These are phyloP conservation scores for Platerodrilus igneus DNA, from an alignment of 2,888 invertebrate species.

Conservation along the genomic window DNA sequence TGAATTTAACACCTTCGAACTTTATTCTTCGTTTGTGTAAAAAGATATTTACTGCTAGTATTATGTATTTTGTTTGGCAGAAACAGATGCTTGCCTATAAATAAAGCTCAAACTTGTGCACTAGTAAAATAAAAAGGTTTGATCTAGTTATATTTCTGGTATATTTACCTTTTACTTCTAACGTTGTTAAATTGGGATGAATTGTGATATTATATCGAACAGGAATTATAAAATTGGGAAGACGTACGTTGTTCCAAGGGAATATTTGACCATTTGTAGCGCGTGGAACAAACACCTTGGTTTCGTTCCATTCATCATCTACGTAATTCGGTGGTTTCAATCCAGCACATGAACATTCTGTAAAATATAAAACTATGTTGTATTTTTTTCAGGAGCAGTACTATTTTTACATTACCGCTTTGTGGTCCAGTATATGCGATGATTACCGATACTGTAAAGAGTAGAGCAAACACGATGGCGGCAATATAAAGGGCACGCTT, in stretches of 20 bases:
- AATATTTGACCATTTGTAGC: slow-evolving; percentile 72
- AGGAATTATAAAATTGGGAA: slow-evolving; percentile 75
- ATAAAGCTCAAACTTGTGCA: not conserved
- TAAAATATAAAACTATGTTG: too few relatives aligned
- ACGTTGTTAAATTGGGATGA: slow-evolving; percentile 88
- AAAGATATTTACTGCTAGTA: slow-evolving; percentile 11
- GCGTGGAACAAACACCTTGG: slow-evolving; percentile 59
- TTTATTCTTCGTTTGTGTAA: too few relatives aligned
- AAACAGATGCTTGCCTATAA: not conserved
- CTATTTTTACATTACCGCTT: slow-evolving; percentile 57
- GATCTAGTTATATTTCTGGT: too few relatives aligned
- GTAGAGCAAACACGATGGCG: slow-evolving; percentile 70
- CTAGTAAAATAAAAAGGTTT: not conserved
- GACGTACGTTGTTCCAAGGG: slow-evolving; percentile 71
- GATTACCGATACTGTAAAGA: slow-evolving; percentile 78
- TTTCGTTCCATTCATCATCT: slow-evolving; percentile 60
- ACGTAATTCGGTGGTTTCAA: slow-evolving; percentile 60
- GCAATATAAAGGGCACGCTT: slow-evolving; percentile 79
- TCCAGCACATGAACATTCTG: slow-evolving; percentile 67
- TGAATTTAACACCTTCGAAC: too few relatives aligned
- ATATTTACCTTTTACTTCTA: slow-evolving; percentile 85
- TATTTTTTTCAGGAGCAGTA: slow-evolving; percentile 7
- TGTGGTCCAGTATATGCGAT: slow-evolving; percentile 88
- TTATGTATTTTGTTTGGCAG: slow-evolving; percentile 6
- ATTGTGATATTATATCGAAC: slow-evolving; percentile 83